Percentiles rank a stretch among this genome's conserved stretches.
These are phyloP conservation scores for Dryobota labecula DNA, from an alignment of 2,888 invertebrate species.

Conservation along the genomic window DNA sequence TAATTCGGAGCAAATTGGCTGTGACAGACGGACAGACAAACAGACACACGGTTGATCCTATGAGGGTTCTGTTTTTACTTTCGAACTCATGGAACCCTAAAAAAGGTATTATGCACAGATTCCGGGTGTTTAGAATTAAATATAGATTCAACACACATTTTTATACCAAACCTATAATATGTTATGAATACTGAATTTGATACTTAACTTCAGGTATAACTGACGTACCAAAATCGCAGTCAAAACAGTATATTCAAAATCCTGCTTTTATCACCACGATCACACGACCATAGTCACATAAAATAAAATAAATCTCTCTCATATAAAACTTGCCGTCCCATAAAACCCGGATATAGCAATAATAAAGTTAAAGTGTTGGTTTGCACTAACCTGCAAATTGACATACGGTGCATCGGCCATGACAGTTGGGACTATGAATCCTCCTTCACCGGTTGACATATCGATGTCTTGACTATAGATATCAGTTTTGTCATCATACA, in stretches of 20 bases:
- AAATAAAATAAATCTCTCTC: constrained; percentile 43
- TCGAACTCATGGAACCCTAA: no score
- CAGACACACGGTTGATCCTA: no score
- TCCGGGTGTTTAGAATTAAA: no score
- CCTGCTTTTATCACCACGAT: constrained; percentile 14
- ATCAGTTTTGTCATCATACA: constrained; percentile 92
- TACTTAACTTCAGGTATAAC: background rate
- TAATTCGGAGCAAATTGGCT: no score
- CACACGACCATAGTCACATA: constrained; percentile 10
- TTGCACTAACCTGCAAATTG: constrained; percentile 90
- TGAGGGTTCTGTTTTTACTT: no score
- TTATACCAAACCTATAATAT: no score
- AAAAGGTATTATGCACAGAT: no score
- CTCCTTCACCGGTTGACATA: constrained; percentile 92
- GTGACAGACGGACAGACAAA: no score
- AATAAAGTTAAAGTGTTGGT: constrained; percentile 47
- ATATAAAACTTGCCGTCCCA: constrained; percentile 36
- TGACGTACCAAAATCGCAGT: constrained; percentile 7
- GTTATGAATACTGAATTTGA: background rate
- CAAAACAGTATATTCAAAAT: constrained; percentile 29
- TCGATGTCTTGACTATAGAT: constrained; percentile 93
- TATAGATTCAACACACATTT: no score
- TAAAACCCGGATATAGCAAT: constrained; percentile 26
- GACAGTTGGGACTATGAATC: constrained; percentile 92
- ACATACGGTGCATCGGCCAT: constrained; percentile 92